Base-by-base conservation (phyloP, 2,888 invertebrate genomes). In the Allygus modestus region DNA sequence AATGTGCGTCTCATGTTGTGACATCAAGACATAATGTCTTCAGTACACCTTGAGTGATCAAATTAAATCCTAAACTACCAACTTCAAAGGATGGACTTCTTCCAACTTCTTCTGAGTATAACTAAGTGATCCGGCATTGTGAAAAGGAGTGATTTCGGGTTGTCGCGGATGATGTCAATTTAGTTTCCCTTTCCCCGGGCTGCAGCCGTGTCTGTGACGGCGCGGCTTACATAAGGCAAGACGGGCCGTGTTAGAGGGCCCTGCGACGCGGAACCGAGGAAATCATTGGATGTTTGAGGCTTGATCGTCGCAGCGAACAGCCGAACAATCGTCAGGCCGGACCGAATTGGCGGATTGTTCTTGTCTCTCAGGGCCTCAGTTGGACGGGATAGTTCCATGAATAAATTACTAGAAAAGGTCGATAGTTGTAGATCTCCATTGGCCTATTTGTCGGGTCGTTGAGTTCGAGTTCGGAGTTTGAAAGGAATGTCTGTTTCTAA, bases 161-260 rank as follows among this genome's bases (percentile, higher is more conserved):
- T 15, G 65, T 28, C 65, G 65, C 65, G 65, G 28, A 28, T 31
- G 58, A 58, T 58, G 15, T 5, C 65, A 15, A 28, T 65, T 65
- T 28, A 65, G 65, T 65, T 65, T 65, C 65, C 65, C 65, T 65
- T 65, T 65, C 65, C 31, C 65, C 58, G 58, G 58, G 58, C 58
- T 12, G 23, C 51, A 51, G 51, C 58, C 15, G 65, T 65, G 65
- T 28, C 65, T 65, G 58, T 58, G 65, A 65, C 65, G 28, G 65
- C 17, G 28, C 65, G 65, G 65, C 20, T 65, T 26, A 65, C 65
- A 28, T 65, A 65, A 65, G 26, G 65, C 31, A 28, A 28, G 65
- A 65, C 65, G 31, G 31, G 28, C 28, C 65, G 65, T 31, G 65
- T 65, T 54, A 65, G 28, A 28, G 65, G 65, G 65, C 31, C 1